Percentiles rank a stretch among this genome's conserved stretches.
Conservation (phyloP, 2,888 invertebrate species). For the Tridacna crocea region DNA sequence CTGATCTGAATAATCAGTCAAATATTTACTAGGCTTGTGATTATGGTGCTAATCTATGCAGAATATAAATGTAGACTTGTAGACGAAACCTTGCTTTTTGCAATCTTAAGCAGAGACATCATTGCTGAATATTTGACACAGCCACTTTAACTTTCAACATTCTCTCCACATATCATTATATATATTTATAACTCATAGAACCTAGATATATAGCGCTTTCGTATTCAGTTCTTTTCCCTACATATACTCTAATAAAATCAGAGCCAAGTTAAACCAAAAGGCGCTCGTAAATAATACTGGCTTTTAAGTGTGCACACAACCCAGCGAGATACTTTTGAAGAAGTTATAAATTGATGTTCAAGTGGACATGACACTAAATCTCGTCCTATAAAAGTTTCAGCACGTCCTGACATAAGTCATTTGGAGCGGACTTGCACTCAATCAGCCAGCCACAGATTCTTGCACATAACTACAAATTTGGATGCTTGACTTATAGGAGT, state of each 20-base stretch:
- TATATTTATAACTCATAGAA: neutral
- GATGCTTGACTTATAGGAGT: too few relatives aligned
- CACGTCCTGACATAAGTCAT: constrained; percentile 5
- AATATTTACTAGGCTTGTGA: too few relatives aligned
- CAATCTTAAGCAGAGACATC: too few relatives aligned
- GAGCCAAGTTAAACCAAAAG: neutral
- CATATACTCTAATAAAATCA: constrained; percentile 1
- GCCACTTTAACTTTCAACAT: too few relatives aligned
- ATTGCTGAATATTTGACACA: too few relatives aligned
- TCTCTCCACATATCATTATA: neutral
- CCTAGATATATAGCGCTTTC: neutral
- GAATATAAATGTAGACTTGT: too few relatives aligned
- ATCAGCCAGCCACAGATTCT: neutral
- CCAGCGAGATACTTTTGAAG: constrained; percentile 10
- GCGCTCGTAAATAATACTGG: constrained; percentile 6
- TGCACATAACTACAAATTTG: neutral
- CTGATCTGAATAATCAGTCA: too few relatives aligned
- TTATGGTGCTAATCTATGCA: too few relatives aligned
- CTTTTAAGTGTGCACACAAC: constrained; percentile 11
- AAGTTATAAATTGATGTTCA: constrained; percentile 16
- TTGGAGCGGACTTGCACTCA: too few relatives aligned
- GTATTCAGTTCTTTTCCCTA: neutral
- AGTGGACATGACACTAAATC: constrained; percentile 18
- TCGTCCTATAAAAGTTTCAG: constrained; percentile 25
- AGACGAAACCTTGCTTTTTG: too few relatives aligned